These are phyloP conservation scores for Silurus meridionalis DNA, from an alignment of 2,113 vertebrate species.

Conservation along the genomic window DNA sequence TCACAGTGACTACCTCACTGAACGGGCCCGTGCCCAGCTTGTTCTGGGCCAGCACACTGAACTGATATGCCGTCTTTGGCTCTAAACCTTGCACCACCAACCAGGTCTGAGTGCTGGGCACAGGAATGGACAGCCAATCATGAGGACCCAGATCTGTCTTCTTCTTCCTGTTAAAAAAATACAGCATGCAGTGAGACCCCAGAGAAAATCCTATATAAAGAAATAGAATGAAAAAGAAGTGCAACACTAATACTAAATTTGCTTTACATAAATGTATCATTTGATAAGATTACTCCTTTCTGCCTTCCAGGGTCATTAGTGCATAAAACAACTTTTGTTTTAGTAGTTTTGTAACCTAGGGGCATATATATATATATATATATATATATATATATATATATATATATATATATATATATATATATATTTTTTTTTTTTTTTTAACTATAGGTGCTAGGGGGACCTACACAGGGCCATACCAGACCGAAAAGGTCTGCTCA, in stretches of 20 bases:
- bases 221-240: neutral
- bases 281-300: too few relatives aligned
- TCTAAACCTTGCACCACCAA: constrained; percentile 90
- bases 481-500: constrained; percentile 99
- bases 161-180: constrained; percentile 81
- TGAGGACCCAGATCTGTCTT: constrained; percentile 94
- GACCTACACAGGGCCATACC: constrained; percentile 99
- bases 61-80: constrained; percentile 95
- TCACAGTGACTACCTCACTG: constrained; percentile 99
- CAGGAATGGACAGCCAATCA: constrained; percentile 93
- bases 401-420: neutral
- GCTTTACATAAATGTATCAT: neutral
- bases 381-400: neutral
- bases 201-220: neutral
- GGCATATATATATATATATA: neutral
- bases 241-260: neutral
- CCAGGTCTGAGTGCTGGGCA: constrained; percentile 87
- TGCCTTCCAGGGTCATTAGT: too few relatives aligned
- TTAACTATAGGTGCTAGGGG: constrained; percentile 78
- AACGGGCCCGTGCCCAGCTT: constrained; percentile 98
- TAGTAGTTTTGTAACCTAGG: too few relatives aligned
- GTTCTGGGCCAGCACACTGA: constrained; percentile 98
- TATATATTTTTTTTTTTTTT: neutral
- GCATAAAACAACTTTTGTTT: too few relatives aligned
- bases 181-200: neutral